phyloP scores from a whole-genome alignment of 2,888 invertebrate species.

The Phorcus lineatus region DNA sequence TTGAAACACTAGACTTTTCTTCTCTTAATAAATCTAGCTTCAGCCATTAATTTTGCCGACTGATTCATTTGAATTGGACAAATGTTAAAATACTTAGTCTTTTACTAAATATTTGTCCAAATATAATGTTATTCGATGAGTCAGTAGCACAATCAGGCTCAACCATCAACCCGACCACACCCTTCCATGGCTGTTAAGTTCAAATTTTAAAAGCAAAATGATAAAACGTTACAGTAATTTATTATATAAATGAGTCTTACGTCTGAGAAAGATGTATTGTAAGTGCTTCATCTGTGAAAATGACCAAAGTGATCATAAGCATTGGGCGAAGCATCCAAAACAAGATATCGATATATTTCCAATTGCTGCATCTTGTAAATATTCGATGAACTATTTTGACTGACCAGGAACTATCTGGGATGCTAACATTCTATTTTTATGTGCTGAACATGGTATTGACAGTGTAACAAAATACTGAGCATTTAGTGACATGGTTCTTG shows the following conservation, averaged over 20 bases:
- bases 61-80: slow-evolving; percentile 11
- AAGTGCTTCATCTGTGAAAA: not conserved
- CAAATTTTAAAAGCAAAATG: not conserved
- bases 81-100: not conserved
- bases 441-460: not conserved
- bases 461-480: not conserved
- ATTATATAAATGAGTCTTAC: not conserved
- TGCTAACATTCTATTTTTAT: not conserved
- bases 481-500: not conserved
- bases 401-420: not conserved
- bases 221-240: not conserved
- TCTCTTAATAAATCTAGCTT: not conserved
- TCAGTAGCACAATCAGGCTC: not conserved
- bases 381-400: not conserved
- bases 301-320: not conserved
- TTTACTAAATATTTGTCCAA: not conserved
- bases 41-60: not conserved
- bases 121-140: not conserved
- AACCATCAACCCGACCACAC: not conserved
- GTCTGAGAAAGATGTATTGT: not conserved
- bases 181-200: slow-evolving; percentile 12
- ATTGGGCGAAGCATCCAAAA: slow-evolving; percentile 4
- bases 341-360: not conserved
- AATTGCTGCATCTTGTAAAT: not conserved
- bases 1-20: slow-evolving; percentile 7